Base-by-base conservation (phyloP, 2,113 vertebrate species). In the Fukomys damarensis region DNA sequence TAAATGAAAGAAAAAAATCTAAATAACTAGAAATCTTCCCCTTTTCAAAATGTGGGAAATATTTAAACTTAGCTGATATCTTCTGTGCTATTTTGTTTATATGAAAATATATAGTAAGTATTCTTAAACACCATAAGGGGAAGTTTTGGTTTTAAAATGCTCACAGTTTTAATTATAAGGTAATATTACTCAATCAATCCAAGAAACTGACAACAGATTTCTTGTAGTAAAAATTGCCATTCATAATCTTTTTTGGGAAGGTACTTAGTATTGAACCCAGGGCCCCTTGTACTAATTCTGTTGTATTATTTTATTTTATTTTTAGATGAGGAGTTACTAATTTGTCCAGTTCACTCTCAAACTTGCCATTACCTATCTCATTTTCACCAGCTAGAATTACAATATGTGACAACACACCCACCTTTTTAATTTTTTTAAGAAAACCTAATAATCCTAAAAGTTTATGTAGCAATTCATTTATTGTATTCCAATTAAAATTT, bases 391-490 rank as follows among this genome's bases (percentile, higher is more conserved):
- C 12, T 63, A 63, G 61, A 49, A 32, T 30, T 32, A 77, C 5
- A 46, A 6, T 28, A 24, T 28, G 70, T 28, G 22, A 38, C 22
- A 43, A 22, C 38, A 43, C 38, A 11, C 38, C 9, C 10, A 43
- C 22, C 10, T 43, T 68, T 43, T 41, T 26, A 28, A 74, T 7
- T 43, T 26, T 74, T 74, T 43, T 41, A 89, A 46, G 6, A 58
- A 93, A 66, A 86, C 38, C 46, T 54, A 68, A 74, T 89, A 89
- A 59, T 49, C 9, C 35, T 52, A 17, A 87, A 91, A 72, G 2
- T 5, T 65, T 72, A 80, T 12, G 2, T 66, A 86, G 13, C 28
- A 56, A 28, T 7, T 58, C 0, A 59, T 2, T 3, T 41, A 32
- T 32, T 32, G 10, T 43, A 30, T 14, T 46, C 9, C 58, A 46